Evolutionary conservation across 2,113 vertebrate genomes (phyloP).

Genomic region (Tragelaphus imberbis): DNA sequence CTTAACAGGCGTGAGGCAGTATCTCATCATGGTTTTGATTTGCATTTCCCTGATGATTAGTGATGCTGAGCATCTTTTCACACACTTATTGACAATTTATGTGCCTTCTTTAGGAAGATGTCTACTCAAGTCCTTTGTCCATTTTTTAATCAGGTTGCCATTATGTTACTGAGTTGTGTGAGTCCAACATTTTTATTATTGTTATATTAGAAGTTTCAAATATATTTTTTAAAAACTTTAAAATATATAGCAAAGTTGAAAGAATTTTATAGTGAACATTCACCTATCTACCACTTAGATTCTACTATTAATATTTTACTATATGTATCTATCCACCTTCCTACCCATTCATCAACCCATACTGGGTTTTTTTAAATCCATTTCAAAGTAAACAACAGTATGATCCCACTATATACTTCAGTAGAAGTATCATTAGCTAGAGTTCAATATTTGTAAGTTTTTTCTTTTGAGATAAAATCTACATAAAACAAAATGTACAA

Average conservation of each 20-base stretch:
- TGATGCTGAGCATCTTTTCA: neutral
- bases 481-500: neutral
- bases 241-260: neutral
- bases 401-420: neutral
- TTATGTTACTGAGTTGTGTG: neutral
- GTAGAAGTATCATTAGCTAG: neutral
- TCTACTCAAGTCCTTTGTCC: neutral
- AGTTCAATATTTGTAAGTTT: neutral
- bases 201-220: neutral
- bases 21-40: neutral
- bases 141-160: neutral
- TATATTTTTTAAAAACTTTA: neutral
- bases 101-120: neutral
- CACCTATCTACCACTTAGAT: neutral
- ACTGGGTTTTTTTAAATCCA: neutral
- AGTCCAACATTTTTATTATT: neutral
- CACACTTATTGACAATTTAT: neutral
- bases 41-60: neutral
- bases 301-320: neutral
- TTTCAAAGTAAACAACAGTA: neutral
- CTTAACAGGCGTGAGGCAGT: neutral
- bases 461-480: neutral
- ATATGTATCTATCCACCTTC: neutral
- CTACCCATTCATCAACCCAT: neutral
- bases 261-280: neutral